Base-by-base conservation (phyloP, 2,888 invertebrate genomes). In the Stenchaetothrips biformis region DNA sequence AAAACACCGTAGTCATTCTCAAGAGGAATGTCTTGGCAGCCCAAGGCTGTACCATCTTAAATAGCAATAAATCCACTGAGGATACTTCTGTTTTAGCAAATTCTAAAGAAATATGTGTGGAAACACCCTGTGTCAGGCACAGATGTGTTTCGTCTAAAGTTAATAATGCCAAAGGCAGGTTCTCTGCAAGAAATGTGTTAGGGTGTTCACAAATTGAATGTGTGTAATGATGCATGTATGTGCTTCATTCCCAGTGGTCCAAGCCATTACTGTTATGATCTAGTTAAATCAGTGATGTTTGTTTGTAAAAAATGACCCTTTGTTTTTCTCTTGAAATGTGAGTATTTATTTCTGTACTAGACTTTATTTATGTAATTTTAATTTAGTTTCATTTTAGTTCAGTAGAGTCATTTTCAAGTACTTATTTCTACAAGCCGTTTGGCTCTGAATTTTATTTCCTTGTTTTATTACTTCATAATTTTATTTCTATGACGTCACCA, bases 191-290 rank as follows among this genome's bases (percentile, higher is more conserved):
- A 74, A 74, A 74, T 74, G 21, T 11, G 21, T 21, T 74, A 25
- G 67, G 2, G n/a, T 25, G 6, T 74, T 74, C 67, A 25, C 25
- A 21, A 74, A 25, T 74, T 74, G 25, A 74, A 25, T 74, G 67
- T 74, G 67, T 74, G 25, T 74, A 74, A 74, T 74, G 67, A 74
- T 74, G 67, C 67, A 74, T 25, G 11, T 25, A 11, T 74, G 11
- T 74, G 67, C 67, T 74, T 74, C 67, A 74, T 74, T 74, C 67
- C 67, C 67, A 74, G 67, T 74, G 67, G 67, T 74, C 67, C 67
- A 74, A 74, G 25, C 67, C 67, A 25, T 74, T 74, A 74, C 67
- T 74, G 67, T 74, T 25, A 74, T 74, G 67, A 74, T 74, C 67
- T 74, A 74, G 67, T 74, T 74, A 74, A 21, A 11, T 74, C 37